Evolutionary conservation across 2,888 invertebrate species (phyloP).

Genomic region (Folsomia manolachei): DNA sequence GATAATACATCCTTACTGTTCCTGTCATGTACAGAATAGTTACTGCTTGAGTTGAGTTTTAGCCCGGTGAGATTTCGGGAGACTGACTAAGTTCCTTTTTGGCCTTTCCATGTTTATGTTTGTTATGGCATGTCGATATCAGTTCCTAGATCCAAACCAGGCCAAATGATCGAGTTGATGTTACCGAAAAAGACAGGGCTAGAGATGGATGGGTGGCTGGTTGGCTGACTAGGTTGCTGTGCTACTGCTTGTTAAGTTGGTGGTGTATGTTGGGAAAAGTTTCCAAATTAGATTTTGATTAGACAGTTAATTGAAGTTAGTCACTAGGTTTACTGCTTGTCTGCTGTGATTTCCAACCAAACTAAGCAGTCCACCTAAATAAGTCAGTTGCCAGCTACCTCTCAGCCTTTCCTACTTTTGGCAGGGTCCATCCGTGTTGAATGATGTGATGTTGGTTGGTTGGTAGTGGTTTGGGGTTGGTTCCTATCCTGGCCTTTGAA

Average conservation of each 20-base stretch:
- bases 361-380: no score
- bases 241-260: constrained; percentile 38
- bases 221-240: background rate
- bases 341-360: constrained; percentile 14
- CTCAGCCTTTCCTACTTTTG: background rate
- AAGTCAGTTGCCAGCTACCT: background rate
- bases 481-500: background rate
- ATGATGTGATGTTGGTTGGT: background rate
- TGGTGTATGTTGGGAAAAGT: constrained; percentile 36
- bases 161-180: no score
- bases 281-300: constrained; percentile 48
- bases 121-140: no score
- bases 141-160: no score
- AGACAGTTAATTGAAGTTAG: constrained; percentile 47
- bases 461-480: background rate
- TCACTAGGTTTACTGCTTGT: constrained; percentile 21
- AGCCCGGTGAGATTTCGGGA: no score
- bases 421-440: background rate
- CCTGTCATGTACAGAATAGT: no score
- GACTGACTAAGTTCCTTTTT: no score
- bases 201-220: background rate
- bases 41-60: no score
- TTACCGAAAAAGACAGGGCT: background rate
- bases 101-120: no score
- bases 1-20: no score